Conservation (phyloP, 2,888 invertebrate species). For the Drosophila nr. perissopoda region DNA sequence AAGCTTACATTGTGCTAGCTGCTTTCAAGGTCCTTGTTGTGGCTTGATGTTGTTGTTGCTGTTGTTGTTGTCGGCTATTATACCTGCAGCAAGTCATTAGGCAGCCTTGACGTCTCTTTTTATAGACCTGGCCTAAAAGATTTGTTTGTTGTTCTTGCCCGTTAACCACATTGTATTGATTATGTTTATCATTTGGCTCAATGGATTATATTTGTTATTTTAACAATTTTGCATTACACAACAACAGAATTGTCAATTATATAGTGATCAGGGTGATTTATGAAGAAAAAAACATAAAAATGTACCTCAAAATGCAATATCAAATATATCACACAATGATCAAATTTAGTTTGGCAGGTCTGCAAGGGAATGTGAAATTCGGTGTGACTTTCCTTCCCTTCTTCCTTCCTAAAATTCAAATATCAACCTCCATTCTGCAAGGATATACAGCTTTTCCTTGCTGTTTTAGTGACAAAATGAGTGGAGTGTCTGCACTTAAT, state of each 20-base stretch:
- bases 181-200: background rate
- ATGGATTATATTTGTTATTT: background rate
- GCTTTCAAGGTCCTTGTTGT: conserved; percentile 45
- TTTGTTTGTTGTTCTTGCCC: background rate
- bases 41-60: conserved; percentile 1
- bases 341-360: background rate
- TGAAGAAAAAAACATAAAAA: background rate
- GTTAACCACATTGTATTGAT: background rate
- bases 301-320: background rate
- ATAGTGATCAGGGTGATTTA: no score
- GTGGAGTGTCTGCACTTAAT: conserved; percentile 50
- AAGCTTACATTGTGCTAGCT: conserved; percentile 45
- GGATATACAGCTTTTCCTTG: background rate
- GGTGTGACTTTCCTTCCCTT: background rate
- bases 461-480: conserved; percentile 5
- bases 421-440: background rate
- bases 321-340: background rate
- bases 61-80: background rate
- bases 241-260: background rate
- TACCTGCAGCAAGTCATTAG: conserved; percentile 17
- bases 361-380: background rate
- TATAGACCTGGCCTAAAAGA: background rate
- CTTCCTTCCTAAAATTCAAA: no score
- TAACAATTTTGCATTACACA: background rate
- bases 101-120: conserved; percentile 29